A percentile compares a stretch with the other conserved stretches of the same genome.
Conservation (phyloP, 2,113 vertebrate genomes). For the Phalacrocorax carbo region DNA sequence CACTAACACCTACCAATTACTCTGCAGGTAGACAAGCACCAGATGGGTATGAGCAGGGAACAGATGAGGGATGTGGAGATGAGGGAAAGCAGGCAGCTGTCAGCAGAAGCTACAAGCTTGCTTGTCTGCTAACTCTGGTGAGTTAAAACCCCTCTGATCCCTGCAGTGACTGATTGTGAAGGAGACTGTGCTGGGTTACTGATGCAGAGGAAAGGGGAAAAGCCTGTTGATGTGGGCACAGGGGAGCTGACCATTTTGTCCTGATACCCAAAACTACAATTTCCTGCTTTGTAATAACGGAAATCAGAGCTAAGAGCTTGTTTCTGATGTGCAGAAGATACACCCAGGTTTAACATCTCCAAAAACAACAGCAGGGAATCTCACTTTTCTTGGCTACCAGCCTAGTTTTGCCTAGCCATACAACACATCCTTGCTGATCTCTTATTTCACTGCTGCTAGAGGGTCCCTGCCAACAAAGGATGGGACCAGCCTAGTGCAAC, state of each 20-base stretch:
- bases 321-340: background rate
- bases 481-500: background rate
- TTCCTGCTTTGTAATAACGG: background rate
- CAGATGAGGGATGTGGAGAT: background rate
- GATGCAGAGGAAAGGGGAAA: background rate
- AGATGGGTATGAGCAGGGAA: background rate
- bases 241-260: background rate
- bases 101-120: background rate
- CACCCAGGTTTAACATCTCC: background rate
- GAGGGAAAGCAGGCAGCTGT: background rate
- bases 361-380: background rate
- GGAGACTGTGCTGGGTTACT: background rate
- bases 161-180: background rate
- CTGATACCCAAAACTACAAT: background rate
- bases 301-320: background rate
- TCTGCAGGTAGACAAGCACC: background rate
- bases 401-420: background rate
- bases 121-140: background rate
- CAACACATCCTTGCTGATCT: background rate
- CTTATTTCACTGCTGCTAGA: background rate
- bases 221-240: background rate
- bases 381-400: background rate
- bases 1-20: background rate
- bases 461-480: background rate
- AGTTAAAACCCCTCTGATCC: background rate